phyloP scores from a whole-genome alignment of 2,888 invertebrate species.

The Tyria jacobaeae region DNA sequence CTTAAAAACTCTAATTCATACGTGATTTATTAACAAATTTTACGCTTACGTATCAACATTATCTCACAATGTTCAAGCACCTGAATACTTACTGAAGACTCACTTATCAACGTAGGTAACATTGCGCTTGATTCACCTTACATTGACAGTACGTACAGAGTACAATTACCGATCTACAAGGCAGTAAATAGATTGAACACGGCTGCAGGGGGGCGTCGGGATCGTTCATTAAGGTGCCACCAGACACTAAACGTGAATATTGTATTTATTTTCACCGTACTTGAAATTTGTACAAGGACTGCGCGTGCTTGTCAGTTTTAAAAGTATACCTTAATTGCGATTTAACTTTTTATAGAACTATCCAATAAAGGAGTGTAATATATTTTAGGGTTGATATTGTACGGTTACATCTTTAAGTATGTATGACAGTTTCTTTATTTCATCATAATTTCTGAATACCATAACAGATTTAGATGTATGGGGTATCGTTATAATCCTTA shows the following conservation, averaged over 20 bases:
- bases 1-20: no score
- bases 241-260: constrained; percentile 7
- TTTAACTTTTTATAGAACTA: no score
- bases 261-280: neutral
- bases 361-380: no score
- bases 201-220: constrained; percentile 21
- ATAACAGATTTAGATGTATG: no score
- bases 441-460: no score
- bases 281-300: neutral
- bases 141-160: constrained; percentile 29
- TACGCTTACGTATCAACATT: no score
- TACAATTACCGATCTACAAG: constrained; percentile 48
- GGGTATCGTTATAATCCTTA: no score
- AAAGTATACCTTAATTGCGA: neutral
- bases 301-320: neutral
- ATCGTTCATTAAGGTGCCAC: constrained; percentile 11
- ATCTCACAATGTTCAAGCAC: neutral
- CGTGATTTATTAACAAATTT: no score
- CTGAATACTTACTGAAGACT: neutral
- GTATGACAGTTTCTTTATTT: no score
- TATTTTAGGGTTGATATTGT: no score
- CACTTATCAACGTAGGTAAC: neutral
- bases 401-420: no score
- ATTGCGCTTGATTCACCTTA: constrained; percentile 15
- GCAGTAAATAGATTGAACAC: constrained; percentile 51